phyloP scores from a whole-genome alignment of 1,140 invertebrate species.

The Cyphomyrmex costatus region DNA sequence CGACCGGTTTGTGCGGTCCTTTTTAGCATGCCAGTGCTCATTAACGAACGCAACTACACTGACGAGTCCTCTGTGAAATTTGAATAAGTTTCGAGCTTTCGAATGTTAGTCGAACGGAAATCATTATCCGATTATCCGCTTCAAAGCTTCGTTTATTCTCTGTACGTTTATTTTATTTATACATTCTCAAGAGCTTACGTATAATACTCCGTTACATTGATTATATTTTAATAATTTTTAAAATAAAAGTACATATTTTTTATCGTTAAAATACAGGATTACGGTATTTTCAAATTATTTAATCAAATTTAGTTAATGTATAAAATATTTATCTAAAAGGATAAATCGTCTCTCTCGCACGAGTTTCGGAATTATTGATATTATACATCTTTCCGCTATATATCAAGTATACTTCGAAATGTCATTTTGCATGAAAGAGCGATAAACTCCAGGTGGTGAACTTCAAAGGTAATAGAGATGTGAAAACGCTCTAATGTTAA shows the following conservation, averaged over 20 bases:
- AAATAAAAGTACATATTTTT: background rate
- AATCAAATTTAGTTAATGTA: background rate
- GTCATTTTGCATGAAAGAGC: constrained; percentile 19
- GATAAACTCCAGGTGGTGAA: background rate
- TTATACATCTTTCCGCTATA: background rate
- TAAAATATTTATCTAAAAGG: background rate
- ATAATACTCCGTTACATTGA: background rate
- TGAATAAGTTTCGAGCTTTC: constrained; percentile 56
- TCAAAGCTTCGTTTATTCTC: constrained; percentile 28
- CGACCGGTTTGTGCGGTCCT: background rate
- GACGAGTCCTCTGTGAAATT: constrained; percentile 37
- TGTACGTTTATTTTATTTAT: constrained; percentile 25
- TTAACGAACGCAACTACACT: background rate
- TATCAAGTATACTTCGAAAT: background rate
- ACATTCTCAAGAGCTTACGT: background rate
- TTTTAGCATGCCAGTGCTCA: constrained; percentile 1
- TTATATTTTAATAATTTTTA: constrained; percentile 4
- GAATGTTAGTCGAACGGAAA: constrained; percentile 32
- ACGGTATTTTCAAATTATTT: background rate
- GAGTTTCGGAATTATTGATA: too few relatives aligned
- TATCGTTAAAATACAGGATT: background rate
- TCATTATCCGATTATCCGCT: constrained; percentile 38
- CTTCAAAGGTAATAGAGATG: constrained; percentile 22
- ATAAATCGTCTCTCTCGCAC: too few relatives aligned
- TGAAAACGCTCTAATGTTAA: constrained; percentile 65